These are phyloP conservation scores for Microcebus murinus DNA, from an alignment of 2,113 vertebrate species.

Conservation along the genomic window DNA sequence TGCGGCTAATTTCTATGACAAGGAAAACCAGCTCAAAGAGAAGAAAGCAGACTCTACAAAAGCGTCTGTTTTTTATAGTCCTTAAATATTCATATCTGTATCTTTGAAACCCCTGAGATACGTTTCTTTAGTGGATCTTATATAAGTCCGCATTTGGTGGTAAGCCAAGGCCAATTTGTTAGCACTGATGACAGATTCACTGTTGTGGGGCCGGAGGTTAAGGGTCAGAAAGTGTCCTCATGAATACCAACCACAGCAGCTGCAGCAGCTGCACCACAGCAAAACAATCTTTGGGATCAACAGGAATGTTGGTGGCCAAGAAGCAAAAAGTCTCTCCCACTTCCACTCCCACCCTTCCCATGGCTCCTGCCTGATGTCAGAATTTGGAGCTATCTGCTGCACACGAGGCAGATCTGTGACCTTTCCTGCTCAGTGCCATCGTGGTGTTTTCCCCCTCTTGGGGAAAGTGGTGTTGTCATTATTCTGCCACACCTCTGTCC, in stretches of 20 bases:
- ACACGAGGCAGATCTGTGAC: not conserved
- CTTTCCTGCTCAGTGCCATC: not conserved
- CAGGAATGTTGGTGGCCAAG: not conserved
- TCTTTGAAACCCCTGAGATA: not conserved
- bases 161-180: not conserved
- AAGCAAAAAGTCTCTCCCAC: not conserved
- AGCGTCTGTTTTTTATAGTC: not conserved
- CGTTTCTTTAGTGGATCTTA: not conserved
- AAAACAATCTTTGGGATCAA: not conserved
- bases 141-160: not conserved
- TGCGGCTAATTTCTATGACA: conserved; percentile 24
- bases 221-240: not conserved
- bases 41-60: conserved; percentile 33
- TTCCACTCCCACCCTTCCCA: not conserved
- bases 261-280: not conserved
- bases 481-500: not conserved
- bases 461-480: not conserved
- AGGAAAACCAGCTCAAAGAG: conserved; percentile 40
- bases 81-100: not conserved
- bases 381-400: not conserved
- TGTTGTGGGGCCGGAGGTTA: not conserved
- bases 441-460: not conserved
- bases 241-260: not conserved
- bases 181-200: not conserved
- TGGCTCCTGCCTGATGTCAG: not conserved